Base-by-base conservation (phyloP, 1,140 invertebrate species). In the Drosophila truncata region DNA sequence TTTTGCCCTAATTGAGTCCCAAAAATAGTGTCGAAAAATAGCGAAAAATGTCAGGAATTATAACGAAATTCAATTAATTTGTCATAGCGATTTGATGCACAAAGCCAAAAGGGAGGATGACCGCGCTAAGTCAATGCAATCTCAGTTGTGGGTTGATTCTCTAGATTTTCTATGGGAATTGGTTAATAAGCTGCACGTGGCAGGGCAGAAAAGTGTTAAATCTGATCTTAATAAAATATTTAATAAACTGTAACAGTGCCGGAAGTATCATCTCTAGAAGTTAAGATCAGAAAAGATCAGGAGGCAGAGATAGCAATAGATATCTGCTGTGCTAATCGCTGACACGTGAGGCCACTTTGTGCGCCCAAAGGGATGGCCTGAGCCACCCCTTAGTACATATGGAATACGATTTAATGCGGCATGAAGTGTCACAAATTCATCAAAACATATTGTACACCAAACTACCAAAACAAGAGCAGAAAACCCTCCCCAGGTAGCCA, bases 371-470 rank as follows among this genome's bases (percentile, higher is more conserved):
- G 54, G 54, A 54, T 57, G 46, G 31, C 52, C 44, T 44, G 50
- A 73, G 50, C 44, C 54, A 72, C 70, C 71, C 87, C 57, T 9
- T 31, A 44, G 49, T 47, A 50, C 60, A 54, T 55, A 44, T 31
- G 41, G 58, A 42, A 23, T 31, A 27, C 74, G 42, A 63, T 37
- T 52, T 86, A 84, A 91, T 92, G 39, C 80, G 67, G 85, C 90
- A 85, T 91, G 91, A 91, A 91, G 91, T 91, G 91, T 92, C 82
- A 82, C 91, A 66, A 91, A 91, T 91, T 80, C 91, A 58, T 91
- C 85, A 91, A 91, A 91, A 91, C 88, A 91, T 91, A 91, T 91
- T 91, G 84, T 60, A 75, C 49, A 80, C 71, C 66, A 72, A 74
- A 58, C 46, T 42, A 75, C 52, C 61, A 86, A 87, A 85, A 90